Evolutionary conservation across 2,888 invertebrate genomes (phyloP).

Genomic region (Agapostemon virescens): DNA sequence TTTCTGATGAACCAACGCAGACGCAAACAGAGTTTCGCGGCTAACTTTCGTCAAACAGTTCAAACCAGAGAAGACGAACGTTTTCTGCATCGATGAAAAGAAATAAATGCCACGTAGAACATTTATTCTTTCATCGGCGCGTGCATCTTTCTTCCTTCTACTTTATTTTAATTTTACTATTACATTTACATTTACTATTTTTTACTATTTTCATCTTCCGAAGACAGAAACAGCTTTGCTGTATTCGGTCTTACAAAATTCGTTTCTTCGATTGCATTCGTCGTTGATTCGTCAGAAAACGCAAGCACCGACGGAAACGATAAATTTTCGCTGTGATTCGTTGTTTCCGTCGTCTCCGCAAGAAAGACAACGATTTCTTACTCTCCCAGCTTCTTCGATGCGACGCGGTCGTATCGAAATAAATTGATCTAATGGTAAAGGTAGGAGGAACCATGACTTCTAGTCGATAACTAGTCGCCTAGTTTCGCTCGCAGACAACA

Average conservation of each 20-base stretch:
- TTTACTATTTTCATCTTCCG: background rate
- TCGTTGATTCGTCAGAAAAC: background rate
- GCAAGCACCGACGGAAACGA: background rate
- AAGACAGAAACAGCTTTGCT: background rate
- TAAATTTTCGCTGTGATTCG: background rate
- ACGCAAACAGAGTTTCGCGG: background rate
- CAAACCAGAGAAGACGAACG: background rate
- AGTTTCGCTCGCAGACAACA: background rate
- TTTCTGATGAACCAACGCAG: background rate
- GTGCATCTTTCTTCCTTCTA: background rate
- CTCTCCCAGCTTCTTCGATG: conserved; percentile 51
- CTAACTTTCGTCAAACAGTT: too few species aligned
- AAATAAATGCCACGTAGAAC: background rate
- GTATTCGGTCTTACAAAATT: background rate
- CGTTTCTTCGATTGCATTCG: background rate
- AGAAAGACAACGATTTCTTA: too few species aligned
- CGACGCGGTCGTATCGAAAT: background rate
- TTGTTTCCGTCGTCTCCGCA: too few species aligned
- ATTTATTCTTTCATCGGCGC: background rate
- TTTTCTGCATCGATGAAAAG: background rate
- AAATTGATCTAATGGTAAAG: background rate
- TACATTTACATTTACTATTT: background rate
- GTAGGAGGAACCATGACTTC: background rate
- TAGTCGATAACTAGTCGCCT: background rate
- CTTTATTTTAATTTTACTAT: background rate